Evolutionary conservation across 2,888 invertebrate genomes (phyloP).

Genomic region (Epiblema foenella): DNA sequence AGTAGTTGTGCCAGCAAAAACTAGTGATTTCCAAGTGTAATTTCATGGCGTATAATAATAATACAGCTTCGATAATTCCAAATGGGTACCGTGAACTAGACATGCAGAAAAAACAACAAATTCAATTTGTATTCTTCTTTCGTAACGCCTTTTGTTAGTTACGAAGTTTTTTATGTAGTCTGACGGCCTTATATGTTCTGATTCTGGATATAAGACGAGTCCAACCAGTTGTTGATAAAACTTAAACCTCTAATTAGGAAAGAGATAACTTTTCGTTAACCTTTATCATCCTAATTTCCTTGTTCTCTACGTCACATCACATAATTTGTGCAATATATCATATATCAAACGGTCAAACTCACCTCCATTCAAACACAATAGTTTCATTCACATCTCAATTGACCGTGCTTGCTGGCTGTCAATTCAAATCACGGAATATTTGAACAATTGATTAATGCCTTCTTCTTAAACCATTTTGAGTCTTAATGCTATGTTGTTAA

Average conservation of each 20-base stretch:
- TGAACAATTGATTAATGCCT: slow-evolving; percentile 47
- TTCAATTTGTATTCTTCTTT: slow-evolving; percentile 42
- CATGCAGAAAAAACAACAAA: slow-evolving; percentile 40
- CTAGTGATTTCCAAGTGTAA: slow-evolving; percentile 52
- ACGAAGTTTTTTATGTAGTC: slow-evolving; percentile 30
- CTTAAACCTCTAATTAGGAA: slow-evolving; percentile 8
- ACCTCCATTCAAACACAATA: slow-evolving; percentile 62
- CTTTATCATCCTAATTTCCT: slow-evolving; percentile 18
- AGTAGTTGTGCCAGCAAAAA: slow-evolving; percentile 54
- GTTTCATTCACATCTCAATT: slow-evolving; percentile 72
- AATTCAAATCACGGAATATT: slow-evolving; percentile 62
- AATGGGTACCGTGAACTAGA: slow-evolving; percentile 42
- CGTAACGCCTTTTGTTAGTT: slow-evolving; percentile 37
- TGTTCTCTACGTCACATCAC: slow-evolving; percentile 37
- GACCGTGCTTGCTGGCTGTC: slow-evolving; percentile 63
- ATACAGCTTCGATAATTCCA: slow-evolving; percentile 44
- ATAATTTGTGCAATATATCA: slow-evolving; percentile 54
- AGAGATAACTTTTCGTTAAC: slow-evolving; percentile 43
- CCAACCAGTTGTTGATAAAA: slow-evolving; percentile 21
- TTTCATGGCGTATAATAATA: slow-evolving; percentile 52
- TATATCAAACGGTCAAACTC: slow-evolving; percentile 56
- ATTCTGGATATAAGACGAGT: slow-evolving; percentile 19
- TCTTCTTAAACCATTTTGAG: slow-evolving; percentile 20
- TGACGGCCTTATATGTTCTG: slow-evolving; percentile 31
- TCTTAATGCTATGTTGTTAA: slow-evolving; percentile 18